Percentiles rank a stretch among this genome's conserved stretches.
Evolutionary conservation across 2,888 invertebrate species (phyloP).

Genomic region (Desoria tigrina): DNA sequence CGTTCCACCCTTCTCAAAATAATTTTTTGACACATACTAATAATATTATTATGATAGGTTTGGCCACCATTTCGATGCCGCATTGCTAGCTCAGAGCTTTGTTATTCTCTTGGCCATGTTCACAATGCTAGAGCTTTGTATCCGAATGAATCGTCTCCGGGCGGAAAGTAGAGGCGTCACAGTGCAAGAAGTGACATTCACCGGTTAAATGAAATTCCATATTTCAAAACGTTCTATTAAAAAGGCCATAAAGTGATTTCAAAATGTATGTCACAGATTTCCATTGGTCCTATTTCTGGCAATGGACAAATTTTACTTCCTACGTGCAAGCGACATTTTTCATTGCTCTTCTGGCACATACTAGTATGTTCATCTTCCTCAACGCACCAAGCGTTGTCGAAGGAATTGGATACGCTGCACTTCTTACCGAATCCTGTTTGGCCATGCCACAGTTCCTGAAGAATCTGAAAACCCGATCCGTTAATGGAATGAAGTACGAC

Average conservation of each 20-base stretch:
- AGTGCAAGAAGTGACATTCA: no score
- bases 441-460: slow-evolving; percentile 36
- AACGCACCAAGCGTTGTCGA: slow-evolving; percentile 21
- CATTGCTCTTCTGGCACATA: slow-evolving; percentile 13
- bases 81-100: slow-evolving; percentile 35
- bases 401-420: slow-evolving; percentile 28
- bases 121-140: slow-evolving; percentile 37
- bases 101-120: slow-evolving; percentile 41
- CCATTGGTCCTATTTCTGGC: slow-evolving; percentile 33
- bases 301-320: slow-evolving; percentile 41
- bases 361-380: slow-evolving; percentile 14
- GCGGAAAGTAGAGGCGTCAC: not conserved
- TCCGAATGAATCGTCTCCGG: slow-evolving; percentile 24
- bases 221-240: no score
- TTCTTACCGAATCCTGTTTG: slow-evolving; percentile 31
- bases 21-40: not conserved
- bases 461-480: slow-evolving; percentile 31
- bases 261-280: slow-evolving; percentile 41
- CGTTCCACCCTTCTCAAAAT: not conserved
- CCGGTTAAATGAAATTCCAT: no score
- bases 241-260: no score
- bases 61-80: slow-evolving; percentile 35
- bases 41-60: no score
- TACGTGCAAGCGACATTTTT: slow-evolving; percentile 40
- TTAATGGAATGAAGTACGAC: slow-evolving; percentile 44